A percentile compares a stretch with the other conserved stretches of the same genome.
Evolutionary conservation across 2,797 vertebrate genomes (phyloP).

Genomic region (Champsocephalus gunnari): DNA sequence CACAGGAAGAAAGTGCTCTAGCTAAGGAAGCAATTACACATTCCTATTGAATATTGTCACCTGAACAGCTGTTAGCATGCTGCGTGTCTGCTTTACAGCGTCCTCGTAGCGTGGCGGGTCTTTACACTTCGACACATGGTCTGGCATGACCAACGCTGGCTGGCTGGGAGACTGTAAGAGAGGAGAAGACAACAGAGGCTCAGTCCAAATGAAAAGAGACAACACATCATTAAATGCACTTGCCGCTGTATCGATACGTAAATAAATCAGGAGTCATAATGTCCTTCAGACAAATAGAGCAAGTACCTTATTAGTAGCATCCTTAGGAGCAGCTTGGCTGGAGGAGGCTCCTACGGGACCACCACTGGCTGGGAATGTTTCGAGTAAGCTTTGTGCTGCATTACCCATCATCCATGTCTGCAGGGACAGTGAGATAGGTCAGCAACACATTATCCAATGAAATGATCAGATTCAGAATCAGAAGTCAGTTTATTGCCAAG

Average conservation of each 20-base stretch:
- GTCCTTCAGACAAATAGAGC: not conserved
- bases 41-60: conserved; percentile 52
- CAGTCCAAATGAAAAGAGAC: conserved; percentile 18
- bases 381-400: conserved; percentile 83
- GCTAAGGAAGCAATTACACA: too few species aligned
- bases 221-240: conserved; percentile 15
- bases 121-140: conserved; percentile 87
- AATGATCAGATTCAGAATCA: conserved; percentile 1
- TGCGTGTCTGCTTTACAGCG: conserved; percentile 94
- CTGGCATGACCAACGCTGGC: conserved; percentile 78
- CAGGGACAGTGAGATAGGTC: conserved; percentile 50
- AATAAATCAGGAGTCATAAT: not conserved
- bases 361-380: conserved; percentile 72
- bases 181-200: conserved; percentile 32
- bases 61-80: conserved; percentile 80
- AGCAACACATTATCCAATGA: conserved; percentile 18
- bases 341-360: conserved; percentile 75
- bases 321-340: conserved; percentile 78
- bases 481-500: too few species aligned
- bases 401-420: conserved; percentile 79
- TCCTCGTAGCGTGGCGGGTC: conserved; percentile 97
- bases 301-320: conserved; percentile 84
- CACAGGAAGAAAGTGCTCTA: too few species aligned
- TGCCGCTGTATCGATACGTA: not conserved
- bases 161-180: conserved; percentile 81